Evolutionary conservation across 2,797 vertebrate genomes (phyloP), one percentile per base, ranked within the genome.

Genomic region (Acanthis flammea): DNA sequence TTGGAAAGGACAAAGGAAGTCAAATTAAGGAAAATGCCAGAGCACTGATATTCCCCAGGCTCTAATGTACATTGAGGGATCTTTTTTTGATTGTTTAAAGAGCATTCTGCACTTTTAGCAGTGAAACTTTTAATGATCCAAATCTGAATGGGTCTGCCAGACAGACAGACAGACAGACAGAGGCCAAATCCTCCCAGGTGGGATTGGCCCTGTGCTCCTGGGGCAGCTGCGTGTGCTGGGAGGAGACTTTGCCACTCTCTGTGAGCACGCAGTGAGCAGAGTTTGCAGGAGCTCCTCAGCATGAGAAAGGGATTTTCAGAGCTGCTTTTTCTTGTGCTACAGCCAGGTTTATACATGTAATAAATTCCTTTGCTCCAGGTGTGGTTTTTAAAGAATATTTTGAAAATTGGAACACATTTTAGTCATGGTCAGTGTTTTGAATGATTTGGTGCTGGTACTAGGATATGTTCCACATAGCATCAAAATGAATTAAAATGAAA

Each of bases 171-270:
- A 37, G 37, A 14, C 7, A 48, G 41, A 22, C 2, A 33, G 75
- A 50, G 41, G 18, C 19, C 4, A 19, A 28, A 42, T 66, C 48
- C 31, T 54, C 55, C 19, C 12, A 33, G 13, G 25, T 13, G 16
- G 48, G 7, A 50, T 47, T 3, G 9, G 23, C 35, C 9, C 22
- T 53, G 71, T 1, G 24, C 25, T 57, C 30, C 44, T 25, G 15
- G 54, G 28, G 6, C 6, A 44, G 27, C 30, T 6, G 5, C 0
- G 0, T 16, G 2, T 31, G 14, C 24, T 63, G 2, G 0, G 41
- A 24, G 7, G 25, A n/a, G 13, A 10, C 19, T 14, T 61, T 28
- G 25, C 41, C 42, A 1, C 60, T 80, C 7, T 0, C 61, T 7
- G 0, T 11, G 27, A 72, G 12, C 2, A 2, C 4, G 21, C 19